Evolutionary conservation across 2,113 vertebrate species (phyloP), one percentile per base, ranked within the genome.

Genomic region (Thamnophis sirtalis): DNA sequence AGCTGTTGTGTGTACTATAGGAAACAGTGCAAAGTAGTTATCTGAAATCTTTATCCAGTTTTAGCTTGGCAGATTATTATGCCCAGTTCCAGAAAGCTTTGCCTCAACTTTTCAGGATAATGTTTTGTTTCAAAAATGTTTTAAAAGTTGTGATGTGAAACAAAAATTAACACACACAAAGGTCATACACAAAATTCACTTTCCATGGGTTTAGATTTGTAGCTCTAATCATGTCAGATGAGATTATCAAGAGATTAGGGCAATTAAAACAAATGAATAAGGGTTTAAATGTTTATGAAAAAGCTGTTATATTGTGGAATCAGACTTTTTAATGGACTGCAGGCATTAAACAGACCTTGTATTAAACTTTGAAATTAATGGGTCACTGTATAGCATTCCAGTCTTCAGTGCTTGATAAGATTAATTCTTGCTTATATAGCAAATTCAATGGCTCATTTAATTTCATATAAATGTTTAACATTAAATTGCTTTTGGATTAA

Each of bases 381-480:
- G 97, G 97, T 98, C 97, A 97, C 96, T 97, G 96, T 98, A 97
- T 97, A 98, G 97, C 96, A 96, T 97, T 95, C 96, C 93, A 97
- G 97, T 97, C 97, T 97, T 97, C 97, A 97, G 96, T 97, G 97
- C 97, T 96, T 98, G 96, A 96, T 97, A 98, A 98, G 97, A 98
- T 98, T 98, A 98, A 98, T 98, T 97, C 97, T 97, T 98, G 98
- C 97, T 98, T 98, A 98, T 98, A 97, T 97, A 98, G 97, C 95
- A 97, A 98, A 98, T 98, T 98, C 97, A 98, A 98, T 98, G 98
- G 98, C 96, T 98, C 98, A 98, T 98, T 98, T 98, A 98, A 98
- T 98, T 98, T 97, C 97, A 97, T 98, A 98, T 98, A 97, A 98
- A 98, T 98, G 97, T 97, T 98, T 98, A 98, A 98, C 98, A 97